Evolutionary conservation across 2,888 invertebrate genomes (phyloP).

Genomic region (Cotesia congregata): DNA sequence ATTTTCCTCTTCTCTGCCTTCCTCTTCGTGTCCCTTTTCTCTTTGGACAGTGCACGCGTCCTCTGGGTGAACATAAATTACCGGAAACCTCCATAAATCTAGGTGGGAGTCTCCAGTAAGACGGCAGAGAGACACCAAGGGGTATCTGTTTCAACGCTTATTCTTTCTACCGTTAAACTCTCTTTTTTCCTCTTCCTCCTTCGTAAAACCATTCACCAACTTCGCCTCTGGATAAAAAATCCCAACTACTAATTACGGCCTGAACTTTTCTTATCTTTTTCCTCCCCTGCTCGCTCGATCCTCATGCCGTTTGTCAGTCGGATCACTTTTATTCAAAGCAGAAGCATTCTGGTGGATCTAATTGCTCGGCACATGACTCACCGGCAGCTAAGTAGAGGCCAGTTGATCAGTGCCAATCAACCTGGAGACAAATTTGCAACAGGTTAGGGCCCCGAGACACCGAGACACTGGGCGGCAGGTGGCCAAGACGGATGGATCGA

Average conservation of each 20-base stretch:
- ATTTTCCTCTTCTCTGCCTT: constrained; percentile 31
- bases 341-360: constrained; percentile 21
- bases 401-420: constrained; percentile 51
- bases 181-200: neutral
- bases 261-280: neutral
- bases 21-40: constrained; percentile 22
- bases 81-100: constrained; percentile 61
- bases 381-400: constrained; percentile 8
- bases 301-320: constrained; percentile 12
- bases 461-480: neutral
- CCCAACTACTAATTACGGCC: neutral
- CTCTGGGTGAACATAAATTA: constrained; percentile 59
- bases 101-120: constrained; percentile 58
- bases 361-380: constrained; percentile 28
- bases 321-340: constrained; percentile 10
- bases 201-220: neutral
- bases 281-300: neutral
- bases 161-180: constrained; percentile 3
- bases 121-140: constrained; percentile 52
- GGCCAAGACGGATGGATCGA: constrained; percentile 12
- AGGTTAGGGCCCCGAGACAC: neutral
- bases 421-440: constrained; percentile 44
- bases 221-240: constrained; percentile 11
- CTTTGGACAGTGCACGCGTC: constrained; percentile 46
- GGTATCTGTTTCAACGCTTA: constrained; percentile 49